A percentile compares a stretch with the other conserved stretches of the same genome.
phyloP scores from a whole-genome alignment of 2,113 vertebrate species.

The Lagenorhynchus albirostris region DNA sequence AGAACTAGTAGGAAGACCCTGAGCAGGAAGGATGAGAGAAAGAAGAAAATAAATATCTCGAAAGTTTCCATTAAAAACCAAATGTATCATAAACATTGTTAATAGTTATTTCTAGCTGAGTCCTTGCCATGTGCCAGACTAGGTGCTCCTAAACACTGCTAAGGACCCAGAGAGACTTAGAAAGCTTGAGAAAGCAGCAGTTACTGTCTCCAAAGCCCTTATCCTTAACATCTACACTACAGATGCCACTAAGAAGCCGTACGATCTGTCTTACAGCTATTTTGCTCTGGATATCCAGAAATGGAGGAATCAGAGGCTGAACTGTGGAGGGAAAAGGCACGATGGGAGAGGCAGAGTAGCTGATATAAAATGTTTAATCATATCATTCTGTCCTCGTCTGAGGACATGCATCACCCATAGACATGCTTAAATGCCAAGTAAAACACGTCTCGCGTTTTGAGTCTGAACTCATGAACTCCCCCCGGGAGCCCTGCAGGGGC shows the following conservation, averaged over 20 bases:
- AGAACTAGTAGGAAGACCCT: conserved; percentile 35
- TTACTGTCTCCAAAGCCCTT: not conserved
- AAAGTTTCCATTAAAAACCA: not conserved
- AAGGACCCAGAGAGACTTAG: not conserved
- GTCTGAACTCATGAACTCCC: conserved; percentile 80
- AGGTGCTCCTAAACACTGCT: not conserved
- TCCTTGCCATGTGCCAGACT: not conserved
- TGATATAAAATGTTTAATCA: conserved; percentile 65
- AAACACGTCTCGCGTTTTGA: conserved; percentile 79
- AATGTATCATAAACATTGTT: not conserved
- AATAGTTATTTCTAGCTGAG: not conserved
- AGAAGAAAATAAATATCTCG: conserved; percentile 46
- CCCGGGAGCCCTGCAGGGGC: conserved; percentile 66
- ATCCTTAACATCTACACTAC: not conserved
- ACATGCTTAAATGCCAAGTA: conserved; percentile 75
- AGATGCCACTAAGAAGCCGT: not conserved
- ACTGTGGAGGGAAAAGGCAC: not conserved
- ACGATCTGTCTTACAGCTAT: not conserved
- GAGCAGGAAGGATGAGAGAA: conserved; percentile 58
- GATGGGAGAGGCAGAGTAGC: conserved; percentile 60
- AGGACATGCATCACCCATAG: conserved; percentile 78
- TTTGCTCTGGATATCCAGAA: conserved; percentile 5
- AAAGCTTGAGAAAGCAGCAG: not conserved
- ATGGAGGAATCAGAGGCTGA: conserved; percentile 11
- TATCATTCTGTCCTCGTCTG: conserved; percentile 68